Conservation (phyloP, 2,888 invertebrate species). For the Philaethria dido region DNA sequence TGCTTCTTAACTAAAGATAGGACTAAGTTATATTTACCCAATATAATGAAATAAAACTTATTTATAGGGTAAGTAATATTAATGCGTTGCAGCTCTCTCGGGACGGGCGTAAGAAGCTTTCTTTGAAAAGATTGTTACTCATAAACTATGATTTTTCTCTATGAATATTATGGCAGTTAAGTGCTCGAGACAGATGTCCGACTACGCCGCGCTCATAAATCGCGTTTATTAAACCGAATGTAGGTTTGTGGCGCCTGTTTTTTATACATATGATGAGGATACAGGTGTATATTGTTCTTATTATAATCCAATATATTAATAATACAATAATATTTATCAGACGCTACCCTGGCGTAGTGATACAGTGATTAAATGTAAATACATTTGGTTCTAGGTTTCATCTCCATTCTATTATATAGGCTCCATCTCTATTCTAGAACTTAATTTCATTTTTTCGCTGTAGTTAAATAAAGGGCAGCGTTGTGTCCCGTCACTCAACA, state of each 20-base stretch:
- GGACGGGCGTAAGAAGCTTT: slow-evolving; percentile 66
- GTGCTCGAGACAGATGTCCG: slow-evolving; percentile 58
- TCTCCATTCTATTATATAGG: no score
- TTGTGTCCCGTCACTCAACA: no score
- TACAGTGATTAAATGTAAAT: no score
- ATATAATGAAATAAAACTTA: slow-evolving; percentile 65
- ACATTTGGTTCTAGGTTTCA: no score
- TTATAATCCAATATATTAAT: background rate
- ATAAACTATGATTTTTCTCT: slow-evolving; percentile 79
- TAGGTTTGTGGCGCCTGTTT: slow-evolving; percentile 10
- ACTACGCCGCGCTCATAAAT: slow-evolving; percentile 55
- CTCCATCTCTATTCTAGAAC: no score
- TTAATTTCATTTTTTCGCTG: no score
- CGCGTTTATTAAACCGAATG: slow-evolving; percentile 48
- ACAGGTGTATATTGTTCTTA: background rate
- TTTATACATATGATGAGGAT: background rate
- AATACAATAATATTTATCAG: no score
- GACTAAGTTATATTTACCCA: slow-evolving; percentile 55
- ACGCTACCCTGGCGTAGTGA: no score
- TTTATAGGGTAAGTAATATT: slow-evolving; percentile 72
- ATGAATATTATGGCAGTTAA: slow-evolving; percentile 71
- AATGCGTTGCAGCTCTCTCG: slow-evolving; percentile 56
- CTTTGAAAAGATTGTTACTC: slow-evolving; percentile 67
- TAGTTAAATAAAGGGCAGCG: no score
- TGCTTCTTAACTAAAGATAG: slow-evolving; percentile 31